Base-by-base conservation (phyloP, 2,797 vertebrate species). In the Mormyrops boulengeri region DNA sequence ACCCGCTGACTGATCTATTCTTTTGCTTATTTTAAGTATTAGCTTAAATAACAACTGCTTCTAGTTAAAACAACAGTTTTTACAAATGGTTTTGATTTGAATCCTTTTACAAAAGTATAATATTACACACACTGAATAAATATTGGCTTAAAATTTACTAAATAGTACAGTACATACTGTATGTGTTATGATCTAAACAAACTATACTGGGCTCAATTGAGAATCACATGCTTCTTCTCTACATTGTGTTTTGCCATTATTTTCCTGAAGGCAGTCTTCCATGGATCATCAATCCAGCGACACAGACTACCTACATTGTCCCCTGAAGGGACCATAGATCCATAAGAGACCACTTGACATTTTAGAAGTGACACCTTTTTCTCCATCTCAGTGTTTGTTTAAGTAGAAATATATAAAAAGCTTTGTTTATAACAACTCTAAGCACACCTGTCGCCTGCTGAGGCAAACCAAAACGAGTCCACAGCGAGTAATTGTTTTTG, bases 401-500 rank as follows among this genome's bases (percentile, higher is more conserved):
- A 41, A 89, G 14, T 22, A 69, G 47, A 84, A 85, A 89, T 53
- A 14, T 30, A 69, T 89, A 22, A 22, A 22, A 62, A 38, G 47
- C 60, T 73, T 52, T 89, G 30, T 77, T 80, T 44, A 80, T 77
- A 41, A 38, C 2, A 30, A 22, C 85, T 77, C 62, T 55, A 66
- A 82, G 47, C 85, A 77, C 44, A 44, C 53, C 84, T 87, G 66
- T 57, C 47, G 4, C 66, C 88, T 66, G 82, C 38, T 26, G 82
- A 85, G 77, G 44, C n/a, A 50, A 44, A 66, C n/a, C 82, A 62
- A 77, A n/a, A 89, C 11, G 85, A 55, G 85, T 47, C 88, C 80
- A 85, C 53, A 49, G 88, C 69, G 69, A 62, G 47, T 87, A 87
- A 66, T 66, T 73, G 47, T 57, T 57, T 89, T 85, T 85, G 41